phyloP scores from a whole-genome alignment of 64 coral and sea anemone species.

The Exaiptasia diaphana region DNA sequence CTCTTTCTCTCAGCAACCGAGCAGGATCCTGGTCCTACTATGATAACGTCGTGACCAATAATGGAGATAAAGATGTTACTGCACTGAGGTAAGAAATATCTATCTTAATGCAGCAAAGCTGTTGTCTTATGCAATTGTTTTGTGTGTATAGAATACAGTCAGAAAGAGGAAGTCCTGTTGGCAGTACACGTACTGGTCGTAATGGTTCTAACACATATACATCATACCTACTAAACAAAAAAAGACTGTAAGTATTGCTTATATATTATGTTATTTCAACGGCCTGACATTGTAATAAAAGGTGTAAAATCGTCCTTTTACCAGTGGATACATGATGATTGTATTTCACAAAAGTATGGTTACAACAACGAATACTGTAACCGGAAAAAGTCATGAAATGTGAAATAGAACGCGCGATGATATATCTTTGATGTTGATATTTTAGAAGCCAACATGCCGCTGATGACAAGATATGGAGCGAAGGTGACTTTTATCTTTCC shows the following conservation, averaged over 20 bases:
- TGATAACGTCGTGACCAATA: slow-evolving; percentile 30
- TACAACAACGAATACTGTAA: too few relatives aligned
- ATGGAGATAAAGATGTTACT: slow-evolving; percentile 34
- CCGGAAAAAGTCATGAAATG: too few relatives aligned
- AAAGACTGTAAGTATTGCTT: slow-evolving; percentile 54
- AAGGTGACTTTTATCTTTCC: slow-evolving; percentile 71
- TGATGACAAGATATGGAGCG: slow-evolving; percentile 73
- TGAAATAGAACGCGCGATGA: too few relatives aligned
- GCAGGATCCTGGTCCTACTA: slow-evolving; percentile 75
- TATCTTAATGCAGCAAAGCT: background rate
- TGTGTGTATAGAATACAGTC: slow-evolving; percentile 78
- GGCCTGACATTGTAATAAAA: background rate
- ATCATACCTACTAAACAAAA: slow-evolving; percentile 59
- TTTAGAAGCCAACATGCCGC: slow-evolving; percentile 53
- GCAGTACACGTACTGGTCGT: slow-evolving; percentile 39
- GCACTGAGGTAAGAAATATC: slow-evolving; percentile 46
- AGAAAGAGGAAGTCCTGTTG: slow-evolving; percentile 42
- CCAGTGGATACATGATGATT: too few relatives aligned
- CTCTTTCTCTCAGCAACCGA: background rate
- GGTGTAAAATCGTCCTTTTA: too few relatives aligned
- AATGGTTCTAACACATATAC: background rate
- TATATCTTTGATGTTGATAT: too few relatives aligned
- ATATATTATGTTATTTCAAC: background rate
- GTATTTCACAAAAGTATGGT: too few relatives aligned
- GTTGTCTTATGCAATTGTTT: too few relatives aligned